phyloP scores from a whole-genome alignment of 2,888 invertebrate genomes.

The Pheosia tremula region DNA sequence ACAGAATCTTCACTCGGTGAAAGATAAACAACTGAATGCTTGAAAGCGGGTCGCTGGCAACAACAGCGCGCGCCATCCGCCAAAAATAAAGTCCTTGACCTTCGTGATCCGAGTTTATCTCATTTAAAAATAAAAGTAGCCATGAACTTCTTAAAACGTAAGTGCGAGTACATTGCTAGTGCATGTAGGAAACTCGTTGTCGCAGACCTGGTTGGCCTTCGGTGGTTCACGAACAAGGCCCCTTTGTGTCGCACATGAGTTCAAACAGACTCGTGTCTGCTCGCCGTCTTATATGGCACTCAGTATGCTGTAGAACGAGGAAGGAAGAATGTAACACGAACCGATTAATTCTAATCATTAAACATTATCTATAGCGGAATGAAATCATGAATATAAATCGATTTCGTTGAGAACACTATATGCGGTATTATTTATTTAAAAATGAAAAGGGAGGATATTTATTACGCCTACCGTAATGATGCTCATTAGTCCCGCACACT shows the following conservation, averaged over 20 bases:
- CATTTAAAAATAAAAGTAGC: slow-evolving; percentile 76
- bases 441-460: neutral
- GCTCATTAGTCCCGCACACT: slow-evolving; percentile 11
- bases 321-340: slow-evolving; percentile 34
- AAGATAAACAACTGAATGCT: slow-evolving; percentile 52
- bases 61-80: slow-evolving; percentile 61
- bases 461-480: neutral
- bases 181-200: slow-evolving; percentile 68
- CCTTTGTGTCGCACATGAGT: slow-evolving; percentile 63
- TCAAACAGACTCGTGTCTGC: slow-evolving; percentile 32
- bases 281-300: slow-evolving; percentile 21
- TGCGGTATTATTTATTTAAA: neutral
- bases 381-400: slow-evolving; percentile 16
- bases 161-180: slow-evolving; percentile 63
- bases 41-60: slow-evolving; percentile 69
- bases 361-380: slow-evolving; percentile 19
- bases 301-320: slow-evolving; percentile 33
- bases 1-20: slow-evolving; percentile 41
- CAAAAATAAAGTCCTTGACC: slow-evolving; percentile 81
- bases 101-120: slow-evolving; percentile 70
- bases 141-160: slow-evolving; percentile 74
- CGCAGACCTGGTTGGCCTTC: slow-evolving; percentile 72
- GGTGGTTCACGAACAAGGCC: slow-evolving; percentile 79
- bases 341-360: slow-evolving; percentile 26
- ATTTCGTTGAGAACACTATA: slow-evolving; percentile 14